phyloP scores from a whole-genome alignment of 2,888 invertebrate genomes.

The Sinhomidia bicolor region DNA sequence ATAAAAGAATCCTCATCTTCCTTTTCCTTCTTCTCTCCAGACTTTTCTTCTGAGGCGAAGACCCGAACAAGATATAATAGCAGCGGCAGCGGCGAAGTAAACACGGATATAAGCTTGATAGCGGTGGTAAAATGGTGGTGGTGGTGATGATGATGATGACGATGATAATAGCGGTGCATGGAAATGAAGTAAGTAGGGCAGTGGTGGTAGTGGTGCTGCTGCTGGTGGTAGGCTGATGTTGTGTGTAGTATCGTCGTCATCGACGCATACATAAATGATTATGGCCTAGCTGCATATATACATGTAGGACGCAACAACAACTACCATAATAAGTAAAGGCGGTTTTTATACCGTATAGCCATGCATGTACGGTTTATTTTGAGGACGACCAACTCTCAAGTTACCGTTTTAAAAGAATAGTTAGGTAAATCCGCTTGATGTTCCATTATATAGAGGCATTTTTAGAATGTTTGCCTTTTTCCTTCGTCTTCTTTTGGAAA shows the following conservation, averaged over 20 bases:
- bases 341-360: not conserved
- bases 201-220: slow-evolving; percentile 50
- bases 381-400: slow-evolving; percentile 35
- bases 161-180: slow-evolving; percentile 11
- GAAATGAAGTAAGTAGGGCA: slow-evolving; percentile 71
- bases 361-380: too few relatives aligned
- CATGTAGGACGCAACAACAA: not conserved
- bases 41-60: slow-evolving; percentile 19
- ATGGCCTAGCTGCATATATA: slow-evolving; percentile 56
- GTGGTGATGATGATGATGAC: not conserved
- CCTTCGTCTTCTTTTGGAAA: slow-evolving; percentile 3
- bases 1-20: slow-evolving; percentile 30
- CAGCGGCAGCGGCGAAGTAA: slow-evolving; percentile 1
- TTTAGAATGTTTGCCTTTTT: slow-evolving; percentile 36
- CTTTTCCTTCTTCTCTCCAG: not conserved
- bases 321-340: too few relatives aligned
- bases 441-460: slow-evolving; percentile 10
- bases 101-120: slow-evolving; percentile 18
- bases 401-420: slow-evolving; percentile 68
- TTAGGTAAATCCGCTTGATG: slow-evolving; percentile 64
- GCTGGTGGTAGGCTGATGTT: too few relatives aligned
- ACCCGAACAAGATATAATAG: slow-evolving; percentile 17
- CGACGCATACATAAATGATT: slow-evolving; percentile 71
- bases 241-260: slow-evolving; percentile 56
- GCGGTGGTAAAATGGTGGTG: not conserved